Base-by-base conservation (phyloP, 1,140 invertebrate species). In the Bombus confusus region DNA sequence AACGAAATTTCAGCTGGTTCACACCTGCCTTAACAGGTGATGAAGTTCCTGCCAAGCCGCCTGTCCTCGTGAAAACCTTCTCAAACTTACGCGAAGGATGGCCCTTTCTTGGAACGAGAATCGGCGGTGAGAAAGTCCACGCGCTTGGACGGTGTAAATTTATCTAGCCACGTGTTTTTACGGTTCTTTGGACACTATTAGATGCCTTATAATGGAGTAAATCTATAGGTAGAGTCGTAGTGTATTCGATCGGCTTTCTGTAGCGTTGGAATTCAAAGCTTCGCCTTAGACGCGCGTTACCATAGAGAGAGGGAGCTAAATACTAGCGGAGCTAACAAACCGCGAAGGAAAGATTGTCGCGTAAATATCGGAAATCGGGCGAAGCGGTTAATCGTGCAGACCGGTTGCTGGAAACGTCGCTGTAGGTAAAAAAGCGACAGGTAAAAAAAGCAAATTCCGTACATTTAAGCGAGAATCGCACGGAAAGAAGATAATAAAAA, bases 21-120 rank as follows among this genome's bases (percentile, higher is more conserved):
- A 47, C 83, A 85, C 76, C 83, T 85, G 83, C 76, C 68, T 31
- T 15, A 85, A 85, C 83, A 85, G 83, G 83, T 85, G 83, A 85
- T 5, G 68, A 80, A 76, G 62, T n/a, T 59, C 37, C 31, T 62
- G 31, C 47, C 66, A 31, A 31, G 6, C 59, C 64, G 69, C 83
- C 68, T 80, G 83, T 37, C 8, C 52, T 31, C 12, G 31, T n/a
- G 66, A 41, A 72, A 85, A 31, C 22, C 28, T 71, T 79, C 39
- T 28, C 43, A 34, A 31, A 34, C 52, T 39, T 43, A 22, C 25
- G 28, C 41, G 15, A 22, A 43, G 62, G 18, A 52, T 25, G 1
- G 2, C 57, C 18, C 25, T 47, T 43, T 57, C 10, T 28, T 47
- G 22, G 1, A 75, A 75, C 25, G 15, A 62, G 37, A 47, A 73